A percentile compares a stretch with the other conserved stretches of the same genome.
Conservation (phyloP, 2,888 invertebrate species). For the Yponomeuta plumbellus region DNA sequence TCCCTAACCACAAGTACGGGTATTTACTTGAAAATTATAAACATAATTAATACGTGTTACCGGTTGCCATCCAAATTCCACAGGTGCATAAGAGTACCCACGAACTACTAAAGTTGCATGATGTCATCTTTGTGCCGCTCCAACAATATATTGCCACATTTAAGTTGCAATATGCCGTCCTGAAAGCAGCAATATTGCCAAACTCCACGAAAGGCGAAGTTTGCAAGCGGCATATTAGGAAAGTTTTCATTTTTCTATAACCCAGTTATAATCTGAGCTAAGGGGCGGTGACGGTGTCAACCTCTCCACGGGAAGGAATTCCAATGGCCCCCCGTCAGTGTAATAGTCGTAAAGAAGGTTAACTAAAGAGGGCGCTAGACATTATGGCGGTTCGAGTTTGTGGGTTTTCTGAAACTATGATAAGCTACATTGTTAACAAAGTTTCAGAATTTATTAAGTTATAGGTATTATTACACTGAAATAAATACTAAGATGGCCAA, state of each 20-base stretch:
- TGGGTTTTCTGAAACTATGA: no score
- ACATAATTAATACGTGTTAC: no score
- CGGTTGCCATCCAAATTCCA: not conserved
- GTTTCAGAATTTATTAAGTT: no score
- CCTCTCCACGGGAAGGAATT: constrained; percentile 25
- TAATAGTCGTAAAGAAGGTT: no score
- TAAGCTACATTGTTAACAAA: no score
- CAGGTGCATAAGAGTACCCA: not conserved
- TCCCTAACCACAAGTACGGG: no score
- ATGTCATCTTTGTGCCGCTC: not conserved
- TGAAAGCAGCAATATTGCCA: not conserved
- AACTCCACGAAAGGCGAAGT: constrained; percentile 19
- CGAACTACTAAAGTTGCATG: not conserved
- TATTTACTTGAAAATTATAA: no score
- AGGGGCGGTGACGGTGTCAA: constrained; percentile 42
- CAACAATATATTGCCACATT: not conserved
- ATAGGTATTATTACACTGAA: no score
- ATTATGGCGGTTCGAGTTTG: no score
- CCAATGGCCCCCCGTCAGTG: constrained; percentile 6
- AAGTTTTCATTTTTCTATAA: constrained; percentile 70
- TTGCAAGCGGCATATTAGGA: constrained; percentile 53
- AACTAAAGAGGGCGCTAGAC: no score
- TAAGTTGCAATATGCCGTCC: no score
- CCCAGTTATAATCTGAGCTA: constrained; percentile 56
- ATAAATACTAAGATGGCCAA: no score